Percentiles rank a stretch among this genome's conserved stretches.
These are phyloP conservation scores for Pangasius macronema DNA, from an alignment of 2,797 vertebrate genomes.

Conservation along the genomic window DNA sequence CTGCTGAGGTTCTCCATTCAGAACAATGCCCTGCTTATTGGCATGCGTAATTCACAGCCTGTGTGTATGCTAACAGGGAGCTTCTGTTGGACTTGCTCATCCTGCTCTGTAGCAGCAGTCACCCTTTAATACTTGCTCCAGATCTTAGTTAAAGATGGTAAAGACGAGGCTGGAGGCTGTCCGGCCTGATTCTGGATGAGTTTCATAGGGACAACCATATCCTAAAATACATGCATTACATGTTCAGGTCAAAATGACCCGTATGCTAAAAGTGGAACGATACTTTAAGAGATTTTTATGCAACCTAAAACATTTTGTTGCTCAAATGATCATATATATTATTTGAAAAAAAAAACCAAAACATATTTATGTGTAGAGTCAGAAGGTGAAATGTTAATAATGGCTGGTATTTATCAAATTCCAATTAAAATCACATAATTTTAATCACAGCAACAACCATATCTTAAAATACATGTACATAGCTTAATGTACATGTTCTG, in stretches of 20 bases:
- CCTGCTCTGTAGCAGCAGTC: conserved; percentile 23
- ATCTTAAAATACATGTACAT: background rate
- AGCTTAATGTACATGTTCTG: too few relatives aligned
- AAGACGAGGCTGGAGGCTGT: background rate
- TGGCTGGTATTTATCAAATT: background rate
- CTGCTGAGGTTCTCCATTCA: conserved; percentile 59
- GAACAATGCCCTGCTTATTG: conserved; percentile 60
- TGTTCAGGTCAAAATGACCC: background rate
- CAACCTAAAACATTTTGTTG: background rate
- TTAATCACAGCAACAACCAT: background rate
- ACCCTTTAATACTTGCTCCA: conserved; percentile 14
- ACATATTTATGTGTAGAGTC: background rate
- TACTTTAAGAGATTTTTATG: background rate
- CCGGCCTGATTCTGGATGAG: background rate
- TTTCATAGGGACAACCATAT: background rate
- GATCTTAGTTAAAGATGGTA: conserved; percentile 15
- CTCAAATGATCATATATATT: background rate
- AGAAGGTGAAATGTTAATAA: background rate
- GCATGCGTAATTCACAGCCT: conserved; percentile 66
- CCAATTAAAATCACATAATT: background rate
- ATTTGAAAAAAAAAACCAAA: background rate
- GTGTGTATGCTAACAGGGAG: conserved; percentile 22
- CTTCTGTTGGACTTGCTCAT: background rate
- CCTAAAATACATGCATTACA: background rate
- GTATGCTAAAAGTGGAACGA: background rate